These are phyloP conservation scores for Cerceris ruficornis DNA, from an alignment of 2,888 invertebrate species.

Conservation along the genomic window DNA sequence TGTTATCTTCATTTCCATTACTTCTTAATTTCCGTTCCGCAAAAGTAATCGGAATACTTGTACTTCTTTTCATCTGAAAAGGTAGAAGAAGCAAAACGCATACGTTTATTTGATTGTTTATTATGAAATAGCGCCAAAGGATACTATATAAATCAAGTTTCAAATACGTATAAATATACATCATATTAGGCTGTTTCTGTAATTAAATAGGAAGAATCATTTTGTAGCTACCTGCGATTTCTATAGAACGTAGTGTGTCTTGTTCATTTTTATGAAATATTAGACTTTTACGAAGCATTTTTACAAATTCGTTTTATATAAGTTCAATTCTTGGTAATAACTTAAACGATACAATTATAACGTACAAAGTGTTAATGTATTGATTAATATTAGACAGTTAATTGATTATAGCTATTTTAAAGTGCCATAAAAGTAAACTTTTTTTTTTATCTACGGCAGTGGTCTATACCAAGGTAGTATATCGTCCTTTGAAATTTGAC, in stretches of 20 bases:
- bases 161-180: constrained; percentile 7
- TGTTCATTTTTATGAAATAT: constrained; percentile 23
- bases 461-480: constrained; percentile 14
- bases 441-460: constrained; percentile 33
- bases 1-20: constrained; percentile 46
- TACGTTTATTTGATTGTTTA: constrained; percentile 38
- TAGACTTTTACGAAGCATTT: constrained; percentile 22
- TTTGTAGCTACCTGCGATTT: constrained; percentile 23
- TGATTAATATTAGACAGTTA: neutral
- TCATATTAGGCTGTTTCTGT: constrained; percentile 34
- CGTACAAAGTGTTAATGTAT: constrained; percentile 3
- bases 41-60: neutral
- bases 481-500: constrained; percentile 16
- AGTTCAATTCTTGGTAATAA: neutral
- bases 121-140: constrained; percentile 44
- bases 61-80: neutral
- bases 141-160: constrained; percentile 40
- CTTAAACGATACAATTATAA: neutral
- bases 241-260: constrained; percentile 3
- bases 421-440: constrained; percentile 15
- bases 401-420: neutral
- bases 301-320: constrained; percentile 18
- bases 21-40: constrained; percentile 9
- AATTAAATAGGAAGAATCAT: constrained; percentile 18
- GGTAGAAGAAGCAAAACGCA: constrained; percentile 7